These are phyloP conservation scores for zebrafish (Danio rerio) DNA, from an alignment of 2,113 vertebrate genomes.

Conservation along the genomic window DNA sequence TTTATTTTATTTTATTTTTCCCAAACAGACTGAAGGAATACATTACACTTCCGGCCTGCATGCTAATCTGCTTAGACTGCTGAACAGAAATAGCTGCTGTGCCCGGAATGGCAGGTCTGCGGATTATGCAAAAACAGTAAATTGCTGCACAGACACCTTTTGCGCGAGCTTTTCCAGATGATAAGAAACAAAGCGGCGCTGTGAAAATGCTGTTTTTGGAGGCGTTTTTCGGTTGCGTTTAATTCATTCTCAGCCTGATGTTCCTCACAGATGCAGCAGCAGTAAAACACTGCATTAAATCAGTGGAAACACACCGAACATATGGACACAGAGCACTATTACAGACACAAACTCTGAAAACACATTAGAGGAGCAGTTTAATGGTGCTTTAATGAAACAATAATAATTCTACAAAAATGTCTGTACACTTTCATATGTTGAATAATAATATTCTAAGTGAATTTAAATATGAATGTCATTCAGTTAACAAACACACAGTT, in stretches of 20 bases:
- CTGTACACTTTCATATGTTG: too few species aligned
- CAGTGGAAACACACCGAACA: neutral
- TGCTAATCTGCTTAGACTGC: slow-evolving; percentile 27
- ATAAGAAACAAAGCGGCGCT: slow-evolving; percentile 2
- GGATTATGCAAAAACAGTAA: slow-evolving; percentile 35
- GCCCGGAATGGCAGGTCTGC: slow-evolving; percentile 6
- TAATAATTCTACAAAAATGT: too few species aligned
- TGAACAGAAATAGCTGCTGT: slow-evolving; percentile 29
- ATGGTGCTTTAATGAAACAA: neutral
- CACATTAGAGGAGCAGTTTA: neutral
- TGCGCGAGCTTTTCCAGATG: neutral
- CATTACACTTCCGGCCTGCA: slow-evolving; percentile 4
- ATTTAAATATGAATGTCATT: too few species aligned
- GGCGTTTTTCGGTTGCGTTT: neutral
- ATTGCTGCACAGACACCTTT: slow-evolving; percentile 33
- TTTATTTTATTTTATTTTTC: neutral
- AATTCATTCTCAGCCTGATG: neutral
- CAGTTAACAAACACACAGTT: too few species aligned
- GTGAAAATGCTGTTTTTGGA: neutral
- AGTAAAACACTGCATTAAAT: neutral
- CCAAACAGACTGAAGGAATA: slow-evolving; percentile 12
- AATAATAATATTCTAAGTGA: too few species aligned
- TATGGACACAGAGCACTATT: slow-evolving; percentile 3
- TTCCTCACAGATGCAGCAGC: neutral
- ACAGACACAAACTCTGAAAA: neutral